phyloP scores from a whole-genome alignment of 1,140 invertebrate species.

The Uloborus diversus region DNA sequence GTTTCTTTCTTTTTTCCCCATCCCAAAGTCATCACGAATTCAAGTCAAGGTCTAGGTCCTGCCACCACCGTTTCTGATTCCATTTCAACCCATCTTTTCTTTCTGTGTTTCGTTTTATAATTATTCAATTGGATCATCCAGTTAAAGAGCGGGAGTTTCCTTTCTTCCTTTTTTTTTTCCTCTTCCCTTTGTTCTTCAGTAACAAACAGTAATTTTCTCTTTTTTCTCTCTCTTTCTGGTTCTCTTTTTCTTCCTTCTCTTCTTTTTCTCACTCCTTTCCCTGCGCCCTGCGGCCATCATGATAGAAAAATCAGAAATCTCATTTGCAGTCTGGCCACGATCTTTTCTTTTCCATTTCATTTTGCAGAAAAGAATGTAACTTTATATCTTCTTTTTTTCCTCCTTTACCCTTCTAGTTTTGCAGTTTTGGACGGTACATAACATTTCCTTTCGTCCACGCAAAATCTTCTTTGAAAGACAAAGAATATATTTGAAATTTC shows the following conservation, averaged over 20 bases:
- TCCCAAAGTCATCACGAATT: neutral
- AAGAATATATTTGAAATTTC: neutral
- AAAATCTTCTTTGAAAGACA: neutral
- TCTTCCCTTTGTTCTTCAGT: neutral
- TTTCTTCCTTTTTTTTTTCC: neutral
- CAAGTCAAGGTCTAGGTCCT: neutral
- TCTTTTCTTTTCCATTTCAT: conserved; percentile 21
- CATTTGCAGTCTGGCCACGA: conserved; percentile 35
- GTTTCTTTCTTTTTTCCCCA: neutral
- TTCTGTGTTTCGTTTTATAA: conserved; percentile 32
- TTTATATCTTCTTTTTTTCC: neutral
- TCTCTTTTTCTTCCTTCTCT: neutral
- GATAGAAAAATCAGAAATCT: conserved; percentile 13
- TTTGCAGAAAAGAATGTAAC: conserved; percentile 5
- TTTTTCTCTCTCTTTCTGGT: neutral
- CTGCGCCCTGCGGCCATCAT: neutral
- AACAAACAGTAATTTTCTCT: neutral
- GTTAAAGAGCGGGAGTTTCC: conserved; percentile 24
- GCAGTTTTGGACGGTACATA: neutral
- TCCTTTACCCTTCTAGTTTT: neutral
- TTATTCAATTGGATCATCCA: conserved; percentile 46
- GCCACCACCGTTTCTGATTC: neutral
- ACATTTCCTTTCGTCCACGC: conserved; percentile 12
- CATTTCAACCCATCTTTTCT: neutral
- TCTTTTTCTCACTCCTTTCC: neutral